Percentiles rank a stretch among this genome's conserved stretches.
Conservation (phyloP, 2,113 vertebrate genomes). For the Gavialis gangeticus region DNA sequence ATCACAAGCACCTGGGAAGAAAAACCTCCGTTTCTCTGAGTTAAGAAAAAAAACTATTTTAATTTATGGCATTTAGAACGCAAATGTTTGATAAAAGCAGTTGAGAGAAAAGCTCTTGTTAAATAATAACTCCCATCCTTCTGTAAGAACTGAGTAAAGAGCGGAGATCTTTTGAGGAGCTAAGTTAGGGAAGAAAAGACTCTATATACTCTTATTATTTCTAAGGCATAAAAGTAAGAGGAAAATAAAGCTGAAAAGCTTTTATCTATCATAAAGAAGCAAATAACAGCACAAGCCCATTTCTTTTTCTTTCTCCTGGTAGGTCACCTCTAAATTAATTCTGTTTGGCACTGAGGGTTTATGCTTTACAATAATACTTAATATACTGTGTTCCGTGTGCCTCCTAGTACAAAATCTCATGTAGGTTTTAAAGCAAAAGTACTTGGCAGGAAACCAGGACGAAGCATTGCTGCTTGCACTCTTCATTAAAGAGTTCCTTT, state of each 20-base stretch:
- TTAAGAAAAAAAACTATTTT: background rate
- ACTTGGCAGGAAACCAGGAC: background rate
- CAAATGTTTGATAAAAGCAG: background rate
- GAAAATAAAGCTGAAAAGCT: background rate
- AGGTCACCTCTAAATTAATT: background rate
- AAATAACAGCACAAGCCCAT: background rate
- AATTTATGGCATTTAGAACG: background rate
- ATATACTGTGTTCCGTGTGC: background rate
- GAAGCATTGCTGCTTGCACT: background rate
- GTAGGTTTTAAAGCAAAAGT: background rate
- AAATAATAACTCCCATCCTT: background rate
- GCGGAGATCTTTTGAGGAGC: background rate
- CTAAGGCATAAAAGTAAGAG: background rate
- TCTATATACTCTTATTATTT: background rate
- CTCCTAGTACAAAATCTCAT: background rate
- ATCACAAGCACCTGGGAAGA: background rate
- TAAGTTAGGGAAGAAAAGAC: background rate
- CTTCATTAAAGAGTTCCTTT: background rate
- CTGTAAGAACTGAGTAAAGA: background rate
- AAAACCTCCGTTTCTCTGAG: background rate
- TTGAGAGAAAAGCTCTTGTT: background rate
- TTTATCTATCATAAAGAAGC: background rate
- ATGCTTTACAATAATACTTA: background rate
- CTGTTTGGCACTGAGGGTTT: background rate
- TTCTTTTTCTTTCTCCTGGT: background rate